Percentiles rank a stretch among this genome's conserved stretches.
Conservation (phyloP, 2,797 vertebrate genomes). For the Sebastes iracundus region DNA sequence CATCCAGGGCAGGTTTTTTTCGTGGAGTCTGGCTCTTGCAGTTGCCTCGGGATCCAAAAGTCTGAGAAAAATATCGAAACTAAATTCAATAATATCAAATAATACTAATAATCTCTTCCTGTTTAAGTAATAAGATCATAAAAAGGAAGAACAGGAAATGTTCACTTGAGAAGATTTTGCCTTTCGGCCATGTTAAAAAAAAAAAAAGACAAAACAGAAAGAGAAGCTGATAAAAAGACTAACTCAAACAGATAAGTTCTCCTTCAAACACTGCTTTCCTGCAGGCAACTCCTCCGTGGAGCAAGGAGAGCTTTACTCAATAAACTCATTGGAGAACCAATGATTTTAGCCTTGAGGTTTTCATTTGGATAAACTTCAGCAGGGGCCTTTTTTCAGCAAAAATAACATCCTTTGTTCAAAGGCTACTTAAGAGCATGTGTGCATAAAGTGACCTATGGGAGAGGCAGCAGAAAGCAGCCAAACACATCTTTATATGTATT, state of each 20-base stretch:
- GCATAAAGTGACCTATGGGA: conserved; percentile 7
- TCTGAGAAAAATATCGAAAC: conserved; percentile 60
- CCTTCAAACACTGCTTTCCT: conserved; percentile 39
- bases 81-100: conserved; percentile 75
- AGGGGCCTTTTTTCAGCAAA: conserved; percentile 30
- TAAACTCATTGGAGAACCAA: conserved; percentile 54
- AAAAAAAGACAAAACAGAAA: conserved; percentile 45
- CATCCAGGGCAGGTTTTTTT: conserved; percentile 48
- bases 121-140: conserved; percentile 64
- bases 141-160: conserved; percentile 59
- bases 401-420: conserved; percentile 49
- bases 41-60: conserved; percentile 42
- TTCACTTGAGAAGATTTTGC: conserved; percentile 61
- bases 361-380: conserved; percentile 52
- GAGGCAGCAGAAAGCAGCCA: not conserved
- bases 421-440: conserved; percentile 22
- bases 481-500: not conserved
- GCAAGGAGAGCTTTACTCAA: conserved; percentile 49
- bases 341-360: conserved; percentile 52
- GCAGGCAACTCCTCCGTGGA: conserved; percentile 42
- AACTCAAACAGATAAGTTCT: conserved; percentile 39
- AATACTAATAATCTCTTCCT: conserved; percentile 66
- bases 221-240: conserved; percentile 36
- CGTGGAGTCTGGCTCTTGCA: conserved; percentile 34
- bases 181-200: conserved; percentile 48